Base-by-base conservation (phyloP, 2,797 vertebrate species). In the Squalus acanthias region DNA sequence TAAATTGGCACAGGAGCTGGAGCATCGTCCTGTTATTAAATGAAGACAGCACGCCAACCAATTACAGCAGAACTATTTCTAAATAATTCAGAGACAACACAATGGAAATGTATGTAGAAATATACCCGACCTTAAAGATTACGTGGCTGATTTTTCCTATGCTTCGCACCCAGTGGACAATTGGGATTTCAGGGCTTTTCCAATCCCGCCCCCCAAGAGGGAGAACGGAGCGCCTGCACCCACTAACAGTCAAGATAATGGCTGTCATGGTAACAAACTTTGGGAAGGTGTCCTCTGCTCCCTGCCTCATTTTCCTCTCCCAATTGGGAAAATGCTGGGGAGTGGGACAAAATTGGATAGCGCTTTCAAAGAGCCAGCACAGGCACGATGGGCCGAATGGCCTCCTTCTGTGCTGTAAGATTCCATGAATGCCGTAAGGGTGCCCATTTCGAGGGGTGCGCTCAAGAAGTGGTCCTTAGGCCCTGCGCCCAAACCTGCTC, bases 71-170 rank as follows among this genome's bases (percentile, higher is more conserved):
- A 22, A 69, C 39, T 69, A 93, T 95, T 2, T 13, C 69, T 95
- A 74, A 95, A 95, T 95, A 95, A 95, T 95, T 95, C 94, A 95
- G 94, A 95, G 70, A 33, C 2, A 57, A 76, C 94, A 76, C 50
- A 50, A 57, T 26, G 94, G 0, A 53, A 76, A 70, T 76, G 12
- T 2, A 60, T 33, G 24, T 33, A 39, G n/a, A 92, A 92, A 63
- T n/a, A 13, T 65, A 15, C 70, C 50, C 17, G n/a, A n/a, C 29
- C 94, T 33, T 17, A 22, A 57, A 24, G 13, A 76, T 29, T 33
- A 22, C 8, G 1, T 46, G 91, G n/a, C 60, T 93, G 63, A 10
- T 10, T 57, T 93, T 9, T 93, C 15, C n/a, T 39, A 22, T 9
- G 3, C n/a, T 93, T 93, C 12, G 65, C 12, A 89, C 53, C 85